Evolutionary conservation across 92 coral and sea anemone species (phyloP).

Genomic region (Porites cylindrica): DNA sequence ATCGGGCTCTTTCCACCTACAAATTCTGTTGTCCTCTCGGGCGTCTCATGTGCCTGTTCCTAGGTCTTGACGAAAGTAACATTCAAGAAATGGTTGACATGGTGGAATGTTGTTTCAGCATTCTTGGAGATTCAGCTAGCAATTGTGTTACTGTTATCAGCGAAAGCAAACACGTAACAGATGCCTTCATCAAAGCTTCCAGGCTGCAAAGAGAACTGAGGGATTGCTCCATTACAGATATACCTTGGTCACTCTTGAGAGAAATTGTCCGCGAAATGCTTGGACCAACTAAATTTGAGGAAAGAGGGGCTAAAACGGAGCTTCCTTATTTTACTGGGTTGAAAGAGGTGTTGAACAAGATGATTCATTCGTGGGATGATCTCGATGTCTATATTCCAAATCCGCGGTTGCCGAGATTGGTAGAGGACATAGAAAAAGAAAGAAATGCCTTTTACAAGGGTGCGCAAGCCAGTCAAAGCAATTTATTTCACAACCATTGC

Average conservation of each 20-base stretch:
- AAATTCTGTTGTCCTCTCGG: constrained; percentile 44
- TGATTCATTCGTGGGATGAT: constrained; percentile 70
- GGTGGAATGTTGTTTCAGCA: constrained; percentile 68
- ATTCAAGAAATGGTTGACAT: constrained; percentile 68
- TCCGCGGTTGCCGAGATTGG: constrained; percentile 47
- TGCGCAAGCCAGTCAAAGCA: constrained; percentile 56
- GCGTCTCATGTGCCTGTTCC: constrained; percentile 54
- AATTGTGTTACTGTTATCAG: constrained; percentile 64
- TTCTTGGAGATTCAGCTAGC: constrained; percentile 59
- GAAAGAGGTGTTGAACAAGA: constrained; percentile 60
- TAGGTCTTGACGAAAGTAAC: constrained; percentile 56
- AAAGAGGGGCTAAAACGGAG: constrained; percentile 59
- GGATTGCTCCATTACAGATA: constrained; percentile 56
- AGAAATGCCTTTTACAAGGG: constrained; percentile 72
- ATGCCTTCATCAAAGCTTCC: constrained; percentile 39
- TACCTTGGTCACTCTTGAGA: constrained; percentile 49
- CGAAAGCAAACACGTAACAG: constrained; percentile 50
- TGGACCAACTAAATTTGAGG: constrained; percentile 67
- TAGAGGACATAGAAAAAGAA: constrained; percentile 47
- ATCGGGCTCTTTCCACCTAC: constrained; percentile 72
- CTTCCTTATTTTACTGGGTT: constrained; percentile 65
- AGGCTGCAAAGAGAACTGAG: constrained; percentile 50
- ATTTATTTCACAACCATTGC: constrained; percentile 62
- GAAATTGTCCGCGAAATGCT: constrained; percentile 68
- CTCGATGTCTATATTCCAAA: constrained; percentile 73